Percentiles rank a stretch among this genome's conserved stretches.
These are phyloP conservation scores for Neotragus pygmaeus DNA, from an alignment of 2,113 vertebrate species.

Conservation along the genomic window DNA sequence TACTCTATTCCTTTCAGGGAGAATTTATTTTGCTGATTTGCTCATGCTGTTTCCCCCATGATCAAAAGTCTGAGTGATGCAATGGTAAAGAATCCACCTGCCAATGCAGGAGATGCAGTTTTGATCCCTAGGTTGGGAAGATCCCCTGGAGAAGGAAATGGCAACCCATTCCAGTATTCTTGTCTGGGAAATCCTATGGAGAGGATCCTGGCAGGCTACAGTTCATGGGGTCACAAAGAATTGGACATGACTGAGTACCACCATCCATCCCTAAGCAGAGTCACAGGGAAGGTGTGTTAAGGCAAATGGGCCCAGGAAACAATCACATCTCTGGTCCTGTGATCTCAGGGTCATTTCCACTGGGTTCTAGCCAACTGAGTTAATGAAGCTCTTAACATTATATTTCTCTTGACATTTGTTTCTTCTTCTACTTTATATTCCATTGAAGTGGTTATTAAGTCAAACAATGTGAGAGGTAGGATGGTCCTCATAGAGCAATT, in stretches of 20 bases:
- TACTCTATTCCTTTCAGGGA: neutral
- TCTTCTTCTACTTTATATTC: conserved; percentile 6
- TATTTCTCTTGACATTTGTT: conserved; percentile 40
- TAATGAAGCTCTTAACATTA: conserved; percentile 39
- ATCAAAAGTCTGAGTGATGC: neutral
- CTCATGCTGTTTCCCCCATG: neutral
- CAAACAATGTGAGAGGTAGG: neutral
- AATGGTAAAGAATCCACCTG: neutral
- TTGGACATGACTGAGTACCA: neutral
- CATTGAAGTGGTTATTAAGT: conserved; percentile 24
- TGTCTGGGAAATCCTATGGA: neutral
- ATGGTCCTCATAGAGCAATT: neutral
- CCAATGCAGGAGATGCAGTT: neutral
- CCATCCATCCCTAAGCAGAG: neutral
- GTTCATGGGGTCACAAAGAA: neutral
- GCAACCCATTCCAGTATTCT: neutral
- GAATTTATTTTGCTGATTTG: neutral
- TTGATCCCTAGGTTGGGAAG: neutral
- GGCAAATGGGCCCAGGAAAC: neutral
- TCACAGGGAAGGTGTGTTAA: neutral
- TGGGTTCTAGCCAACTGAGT: conserved; percentile 15
- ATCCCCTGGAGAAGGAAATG: neutral
- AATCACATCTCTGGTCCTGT: neutral
- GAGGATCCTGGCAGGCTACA: neutral
- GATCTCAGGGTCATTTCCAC: neutral